Conservation (phyloP, 2,113 vertebrate species). For the Periophthalmodon schlosseri region DNA sequence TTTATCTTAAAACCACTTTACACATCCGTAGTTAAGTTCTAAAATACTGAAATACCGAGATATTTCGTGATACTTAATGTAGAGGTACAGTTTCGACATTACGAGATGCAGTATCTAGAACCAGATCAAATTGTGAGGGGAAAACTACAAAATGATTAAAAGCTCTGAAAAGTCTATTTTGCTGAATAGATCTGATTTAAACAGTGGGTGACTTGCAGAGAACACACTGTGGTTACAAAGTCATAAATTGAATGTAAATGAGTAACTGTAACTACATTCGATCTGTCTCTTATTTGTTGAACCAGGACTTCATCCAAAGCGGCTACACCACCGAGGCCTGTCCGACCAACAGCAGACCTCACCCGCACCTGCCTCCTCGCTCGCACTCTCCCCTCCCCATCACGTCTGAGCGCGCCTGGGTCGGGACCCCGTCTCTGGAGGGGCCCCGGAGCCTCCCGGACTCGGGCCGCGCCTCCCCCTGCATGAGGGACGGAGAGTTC, state of each 20-base stretch:
- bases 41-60: too few species aligned
- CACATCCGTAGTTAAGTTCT: too few species aligned
- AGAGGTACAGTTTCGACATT: too few species aligned
- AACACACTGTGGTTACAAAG: too few species aligned
- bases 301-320: conserved; percentile 83
- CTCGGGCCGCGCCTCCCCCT: conserved; percentile 91
- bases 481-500: conserved; percentile 93
- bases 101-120: too few species aligned
- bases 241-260: neutral
- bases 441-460: conserved; percentile 95
- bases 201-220: too few species aligned
- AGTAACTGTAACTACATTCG: neutral
- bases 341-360: conserved; percentile 68
- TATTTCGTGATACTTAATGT: too few species aligned
- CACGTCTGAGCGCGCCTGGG: conserved; percentile 83
- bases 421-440: conserved; percentile 74
- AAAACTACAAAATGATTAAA: too few species aligned
- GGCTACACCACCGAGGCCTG: conserved; percentile 83
- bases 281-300: neutral
- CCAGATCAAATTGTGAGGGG: too few species aligned
- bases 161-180: too few species aligned
- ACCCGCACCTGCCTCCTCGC: conserved; percentile 72
- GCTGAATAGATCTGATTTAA: too few species aligned
- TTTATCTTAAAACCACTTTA: too few species aligned
- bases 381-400: conserved; percentile 75